Base-by-base conservation (phyloP, 2,888 invertebrate genomes). In the Villa cingulata region DNA sequence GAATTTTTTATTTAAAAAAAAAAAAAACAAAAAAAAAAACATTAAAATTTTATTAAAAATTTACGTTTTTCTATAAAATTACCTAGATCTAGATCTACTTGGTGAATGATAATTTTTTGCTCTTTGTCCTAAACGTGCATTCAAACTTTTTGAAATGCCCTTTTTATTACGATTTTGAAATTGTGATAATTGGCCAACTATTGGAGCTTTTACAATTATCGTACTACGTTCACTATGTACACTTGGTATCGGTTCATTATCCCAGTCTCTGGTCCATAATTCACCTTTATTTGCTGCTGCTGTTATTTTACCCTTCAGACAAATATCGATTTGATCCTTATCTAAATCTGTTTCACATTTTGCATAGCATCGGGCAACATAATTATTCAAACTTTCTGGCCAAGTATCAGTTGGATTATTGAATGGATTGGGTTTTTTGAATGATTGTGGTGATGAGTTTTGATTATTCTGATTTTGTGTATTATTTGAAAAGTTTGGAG, bases 221-320 rank as follows among this genome's bases (percentile, higher is more conserved):
- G 73, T 77, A 68, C 81, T 78, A 36, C 83, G 74, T 64, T 86
- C 86, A 65, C 86, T 86, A 62, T 85, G 78, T 46, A 86, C 84
- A 67, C 83, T 86, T 38, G 96, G 96, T 56, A 96, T 76, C 29
- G 94, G 88, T 66, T 97, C 96, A 53, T 78, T 81, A 58, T 85
- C 84, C 98, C 98, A 98, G 72, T 97, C 89, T 62, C 90, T 86
- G 2, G 83, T 81, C 79, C 85, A 85, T 40, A 92, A 76, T 55
- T 86, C 85, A 53, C 89, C 89, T 59, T 85, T 84, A 62, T 85
- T 85, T 41, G 91, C 88, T 16, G 94, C 87, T 48, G 86, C 81
- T 45, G 90, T 91, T 53, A 97, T 85, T 71, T 94, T 88, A 37
- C 91, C 91, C 69, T 94, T 94, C 48, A 98, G 74, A 60, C 90